phyloP scores from a whole-genome alignment of 2,797 vertebrate species.

The Dicrostonyx torquatus region DNA sequence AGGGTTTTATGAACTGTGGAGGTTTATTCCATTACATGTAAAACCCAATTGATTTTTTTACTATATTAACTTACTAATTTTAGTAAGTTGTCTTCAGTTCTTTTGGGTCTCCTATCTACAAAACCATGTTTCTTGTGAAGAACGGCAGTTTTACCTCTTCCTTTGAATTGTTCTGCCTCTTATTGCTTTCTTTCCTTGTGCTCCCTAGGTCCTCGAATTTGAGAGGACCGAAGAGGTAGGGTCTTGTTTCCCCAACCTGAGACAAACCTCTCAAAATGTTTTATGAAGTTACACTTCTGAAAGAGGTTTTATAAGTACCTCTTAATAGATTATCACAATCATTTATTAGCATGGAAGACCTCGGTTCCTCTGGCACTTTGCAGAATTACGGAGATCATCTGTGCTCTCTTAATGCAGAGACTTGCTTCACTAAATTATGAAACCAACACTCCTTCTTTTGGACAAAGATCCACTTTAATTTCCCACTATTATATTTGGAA shows the following conservation, averaged over 20 bases:
- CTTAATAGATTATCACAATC: neutral
- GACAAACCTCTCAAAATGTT: neutral
- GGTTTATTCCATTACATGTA: constrained; percentile 83
- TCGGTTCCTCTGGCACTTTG: neutral
- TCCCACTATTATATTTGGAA: constrained; percentile 28
- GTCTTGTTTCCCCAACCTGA: neutral
- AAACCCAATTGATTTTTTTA: constrained; percentile 84
- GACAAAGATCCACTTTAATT: constrained; percentile 4
- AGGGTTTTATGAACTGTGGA: constrained; percentile 85
- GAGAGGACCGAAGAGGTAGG: neutral
- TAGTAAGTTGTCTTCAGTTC: constrained; percentile 68
- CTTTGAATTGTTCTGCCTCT: constrained; percentile 48
- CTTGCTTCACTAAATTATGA: neutral
- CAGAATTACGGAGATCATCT: neutral
- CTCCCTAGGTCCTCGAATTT: neutral
- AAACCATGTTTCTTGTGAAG: constrained; percentile 61
- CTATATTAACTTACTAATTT: constrained; percentile 74
- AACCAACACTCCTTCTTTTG: constrained; percentile 36
- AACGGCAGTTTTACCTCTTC: constrained; percentile 32
- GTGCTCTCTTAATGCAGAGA: constrained; percentile 1
- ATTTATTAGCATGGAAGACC: constrained; percentile 24
- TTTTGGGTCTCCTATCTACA: constrained; percentile 49
- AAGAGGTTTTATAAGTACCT: neutral
- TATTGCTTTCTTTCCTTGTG: constrained; percentile 28
- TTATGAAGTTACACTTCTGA: neutral